Evolutionary conservation across 2,113 vertebrate genomes (phyloP), one percentile per base, ranked within the genome.

Genomic region (Tychaedon coryphoeus): DNA sequence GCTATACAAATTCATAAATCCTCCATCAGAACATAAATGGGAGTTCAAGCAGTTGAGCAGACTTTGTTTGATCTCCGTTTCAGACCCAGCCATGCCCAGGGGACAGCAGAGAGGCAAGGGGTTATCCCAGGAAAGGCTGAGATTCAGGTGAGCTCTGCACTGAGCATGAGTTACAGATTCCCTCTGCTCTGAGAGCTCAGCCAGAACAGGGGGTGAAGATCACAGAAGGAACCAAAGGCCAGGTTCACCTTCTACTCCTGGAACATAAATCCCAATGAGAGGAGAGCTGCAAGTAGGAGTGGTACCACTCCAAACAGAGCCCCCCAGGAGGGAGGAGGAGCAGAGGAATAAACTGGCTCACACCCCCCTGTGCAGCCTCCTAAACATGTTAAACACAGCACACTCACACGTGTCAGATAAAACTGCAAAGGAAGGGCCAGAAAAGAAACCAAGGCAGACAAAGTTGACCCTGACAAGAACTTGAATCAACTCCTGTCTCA

Each of bases 131-230:
- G 54, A 51, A 45, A 47, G 2, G 4, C 25, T 19, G 50, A 57
- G 50, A 43, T 25, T 26, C 36, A 77, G 81, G 22, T 8, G 38
- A 0, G 3, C 45, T 76, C 13, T 56, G 60, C 70, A 65, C 33
- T 22, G 5, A 45, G 23, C 8, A 56, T 3, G 1, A 4, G 24
- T 28, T 12, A 9, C 26, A 61, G 43, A 31, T 26, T 47, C 56
- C 17, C 48, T n/a, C 31, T 71, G n/a, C 54, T 40, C 58, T 42
- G n/a, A 0, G 1, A 79, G 36, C 31, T 42, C 1, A 0, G 33
- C 34, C 72, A 61, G 45, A 25, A 29, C 7, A 4, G 28, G 9
- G 1, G 2, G 18, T 4, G 57, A 36, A 36, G 19, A 70, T 6
- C 40, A 74, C 42, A 47, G 22, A 25, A 29, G 25, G 23, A 14